Conservation (phyloP, 2,888 invertebrate genomes). For the Drosophila atripex region DNA sequence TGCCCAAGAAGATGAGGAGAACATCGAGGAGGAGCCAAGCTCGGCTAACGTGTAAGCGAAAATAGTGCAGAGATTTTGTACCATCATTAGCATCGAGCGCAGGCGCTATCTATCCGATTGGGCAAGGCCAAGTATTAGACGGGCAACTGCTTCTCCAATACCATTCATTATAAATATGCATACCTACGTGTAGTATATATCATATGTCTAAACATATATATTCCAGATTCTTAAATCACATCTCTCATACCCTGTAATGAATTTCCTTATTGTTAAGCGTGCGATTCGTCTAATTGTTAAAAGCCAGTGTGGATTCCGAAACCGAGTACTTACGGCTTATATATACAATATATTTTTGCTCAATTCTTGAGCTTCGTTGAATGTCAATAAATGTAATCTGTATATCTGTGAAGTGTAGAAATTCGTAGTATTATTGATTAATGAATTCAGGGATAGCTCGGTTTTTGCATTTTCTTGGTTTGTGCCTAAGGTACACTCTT, state of each 20-base stretch:
- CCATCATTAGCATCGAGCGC: slow-evolving; percentile 40
- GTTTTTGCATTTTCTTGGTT: no score
- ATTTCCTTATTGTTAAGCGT: slow-evolving; percentile 41
- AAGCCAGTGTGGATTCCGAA: slow-evolving; percentile 22
- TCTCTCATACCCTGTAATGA: slow-evolving; percentile 44
- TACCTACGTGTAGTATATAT: slow-evolving; percentile 27
- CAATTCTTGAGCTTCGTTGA: slow-evolving; percentile 41
- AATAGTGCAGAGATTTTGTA: not conserved
- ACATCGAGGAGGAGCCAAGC: slow-evolving; percentile 34
- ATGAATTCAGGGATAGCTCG: no score
- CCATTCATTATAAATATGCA: slow-evolving; percentile 40
- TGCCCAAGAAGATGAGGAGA: slow-evolving; percentile 46
- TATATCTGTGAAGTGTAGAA: slow-evolving; percentile 21
- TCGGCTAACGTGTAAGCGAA: slow-evolving; percentile 25
- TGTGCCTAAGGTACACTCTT: not conserved
- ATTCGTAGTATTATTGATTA: not conserved
- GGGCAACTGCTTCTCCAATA: slow-evolving; percentile 28
- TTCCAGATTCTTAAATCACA: slow-evolving; percentile 50
- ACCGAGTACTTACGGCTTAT: slow-evolving; percentile 46
- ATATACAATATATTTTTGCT: slow-evolving; percentile 34
- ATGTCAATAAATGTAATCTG: slow-evolving; percentile 41
- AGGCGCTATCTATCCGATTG: slow-evolving; percentile 53
- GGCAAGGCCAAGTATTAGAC: slow-evolving; percentile 40
- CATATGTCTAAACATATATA: slow-evolving; percentile 44
- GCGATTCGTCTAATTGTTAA: slow-evolving; percentile 40